Conservation (phyloP, 23 tunicate species). For the Clavelina lepadiformis region DNA sequence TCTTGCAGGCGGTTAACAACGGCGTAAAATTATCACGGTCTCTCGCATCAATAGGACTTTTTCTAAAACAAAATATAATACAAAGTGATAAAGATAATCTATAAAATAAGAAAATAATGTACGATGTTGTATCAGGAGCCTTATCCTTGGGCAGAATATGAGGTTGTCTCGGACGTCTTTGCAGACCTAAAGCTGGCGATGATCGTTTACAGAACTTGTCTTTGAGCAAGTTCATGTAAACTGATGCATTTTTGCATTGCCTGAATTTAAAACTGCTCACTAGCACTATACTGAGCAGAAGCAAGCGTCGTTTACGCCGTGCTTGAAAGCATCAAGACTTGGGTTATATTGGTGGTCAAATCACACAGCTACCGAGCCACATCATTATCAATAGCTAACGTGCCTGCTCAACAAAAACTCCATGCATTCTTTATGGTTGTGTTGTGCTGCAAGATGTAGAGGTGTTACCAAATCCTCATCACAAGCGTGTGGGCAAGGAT, state of each 20-base stretch:
- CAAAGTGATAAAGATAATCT: not conserved
- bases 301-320: no score
- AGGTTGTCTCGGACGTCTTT: not conserved
- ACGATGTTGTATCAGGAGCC: not conserved
- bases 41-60: constrained; percentile 6
- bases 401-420: constrained; percentile 5
- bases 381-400: not conserved
- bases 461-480: constrained; percentile 11
- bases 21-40: constrained; percentile 1
- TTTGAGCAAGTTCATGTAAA: no score
- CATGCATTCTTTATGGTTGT: constrained; percentile 3
- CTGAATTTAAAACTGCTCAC: no score
- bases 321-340: no score
- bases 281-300: no score
- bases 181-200: no score
- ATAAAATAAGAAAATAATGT: not conserved
- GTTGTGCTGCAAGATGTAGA: constrained; percentile 3
- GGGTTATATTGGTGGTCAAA: not conserved
- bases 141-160: not conserved
- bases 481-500: not conserved
- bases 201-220: no score
- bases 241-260: no score
- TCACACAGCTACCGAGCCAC: not conserved
- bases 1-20: constrained; percentile 4
- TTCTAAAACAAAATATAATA: not conserved